These are phyloP conservation scores for Tetraneura akinire DNA, from an alignment of 1,140 invertebrate genomes.

Conservation along the genomic window DNA sequence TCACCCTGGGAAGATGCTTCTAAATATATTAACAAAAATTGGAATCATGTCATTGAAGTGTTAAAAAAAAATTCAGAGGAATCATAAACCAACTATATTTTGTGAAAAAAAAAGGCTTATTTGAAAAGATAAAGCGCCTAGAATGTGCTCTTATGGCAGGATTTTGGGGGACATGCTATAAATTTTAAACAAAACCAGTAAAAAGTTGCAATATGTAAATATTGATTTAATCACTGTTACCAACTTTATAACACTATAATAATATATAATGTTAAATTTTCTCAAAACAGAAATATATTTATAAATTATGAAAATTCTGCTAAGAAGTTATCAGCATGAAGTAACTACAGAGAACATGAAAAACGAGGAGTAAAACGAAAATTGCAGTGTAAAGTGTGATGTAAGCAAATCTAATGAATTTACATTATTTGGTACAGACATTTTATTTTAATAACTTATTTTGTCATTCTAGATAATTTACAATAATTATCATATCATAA, in stretches of 20 bases:
- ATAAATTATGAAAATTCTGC: conserved; percentile 6
- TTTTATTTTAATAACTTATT: background rate
- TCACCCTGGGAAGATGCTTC: background rate
- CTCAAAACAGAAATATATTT: background rate
- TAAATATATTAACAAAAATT: conserved; percentile 15
- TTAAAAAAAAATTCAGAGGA: conserved; percentile 13
- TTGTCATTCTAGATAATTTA: background rate
- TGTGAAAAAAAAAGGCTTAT: conserved; percentile 50
- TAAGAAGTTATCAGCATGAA: background rate
- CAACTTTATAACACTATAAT: background rate
- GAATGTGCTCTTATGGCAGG: conserved; percentile 53
- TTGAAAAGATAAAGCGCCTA: conserved; percentile 51
- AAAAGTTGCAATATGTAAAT: background rate
- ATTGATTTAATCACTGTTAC: conserved; percentile 22
- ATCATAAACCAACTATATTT: conserved; percentile 45
- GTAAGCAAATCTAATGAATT: background rate
- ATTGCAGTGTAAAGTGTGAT: background rate
- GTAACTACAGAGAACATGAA: background rate
- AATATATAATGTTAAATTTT: background rate
- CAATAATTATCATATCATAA: too few species aligned
- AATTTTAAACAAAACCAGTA: conserved; percentile 51
- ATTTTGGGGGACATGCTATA: conserved; percentile 52
- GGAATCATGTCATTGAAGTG: conserved; percentile 15
- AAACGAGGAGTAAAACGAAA: background rate
- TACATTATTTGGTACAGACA: background rate